phyloP scores from a whole-genome alignment of 1,140 invertebrate genomes.

The Aphaenogaster floridana region DNA sequence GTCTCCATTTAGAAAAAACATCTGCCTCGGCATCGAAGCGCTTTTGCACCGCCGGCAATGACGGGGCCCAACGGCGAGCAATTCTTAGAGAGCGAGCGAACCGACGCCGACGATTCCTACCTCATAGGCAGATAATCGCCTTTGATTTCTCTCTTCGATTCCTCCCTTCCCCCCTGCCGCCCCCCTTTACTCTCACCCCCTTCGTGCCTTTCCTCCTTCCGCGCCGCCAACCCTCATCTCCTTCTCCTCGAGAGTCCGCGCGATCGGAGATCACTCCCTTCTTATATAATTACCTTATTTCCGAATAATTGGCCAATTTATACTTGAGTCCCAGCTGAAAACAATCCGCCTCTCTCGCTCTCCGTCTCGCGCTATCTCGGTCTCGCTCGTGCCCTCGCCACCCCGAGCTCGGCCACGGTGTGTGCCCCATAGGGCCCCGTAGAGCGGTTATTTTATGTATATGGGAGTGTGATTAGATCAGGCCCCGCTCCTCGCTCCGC shows the following conservation, averaged over 20 bases:
- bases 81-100: constrained; percentile 78
- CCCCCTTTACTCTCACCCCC: constrained; percentile 69
- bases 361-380: constrained; percentile 52
- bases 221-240: constrained; percentile 62
- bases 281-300: constrained; percentile 87
- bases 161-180: constrained; percentile 71
- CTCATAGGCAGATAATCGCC: constrained; percentile 87
- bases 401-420: constrained; percentile 74
- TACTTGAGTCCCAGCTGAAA: constrained; percentile 87
- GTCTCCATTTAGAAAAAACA: constrained; percentile 76
- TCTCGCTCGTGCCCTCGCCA: constrained; percentile 72
- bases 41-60: constrained; percentile 73
- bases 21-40: constrained; percentile 65
- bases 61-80: constrained; percentile 77
- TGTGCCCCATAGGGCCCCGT: constrained; percentile 84
- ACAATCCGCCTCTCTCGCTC: constrained; percentile 84
- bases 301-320: constrained; percentile 87
- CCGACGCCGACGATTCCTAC: constrained; percentile 84
- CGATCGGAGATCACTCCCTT: constrained; percentile 85
- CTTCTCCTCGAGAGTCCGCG: constrained; percentile 73
- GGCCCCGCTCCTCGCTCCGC: constrained; percentile 69
- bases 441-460: constrained; percentile 87
- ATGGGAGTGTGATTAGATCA: constrained; percentile 87
- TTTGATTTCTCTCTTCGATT: constrained; percentile 87
- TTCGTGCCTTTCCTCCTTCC: constrained; percentile 29